These are phyloP conservation scores for Otus sunia DNA, from an alignment of 2,113 vertebrate genomes.

Conservation along the genomic window DNA sequence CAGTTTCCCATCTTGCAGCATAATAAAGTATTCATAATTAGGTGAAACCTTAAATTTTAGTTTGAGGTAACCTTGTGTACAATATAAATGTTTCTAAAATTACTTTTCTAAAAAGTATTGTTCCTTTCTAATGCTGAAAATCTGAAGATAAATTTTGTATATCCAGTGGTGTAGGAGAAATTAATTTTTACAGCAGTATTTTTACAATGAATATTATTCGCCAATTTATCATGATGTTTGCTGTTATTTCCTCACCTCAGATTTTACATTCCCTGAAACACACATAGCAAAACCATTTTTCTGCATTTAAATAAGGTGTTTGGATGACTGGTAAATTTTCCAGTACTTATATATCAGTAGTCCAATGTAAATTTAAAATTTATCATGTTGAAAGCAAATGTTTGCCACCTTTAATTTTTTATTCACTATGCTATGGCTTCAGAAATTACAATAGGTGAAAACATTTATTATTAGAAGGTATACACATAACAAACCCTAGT, in stretches of 20 bases:
- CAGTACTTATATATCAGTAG: neutral
- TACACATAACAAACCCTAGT: neutral
- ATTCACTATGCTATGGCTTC: neutral
- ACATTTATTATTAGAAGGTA: neutral
- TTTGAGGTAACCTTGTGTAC: neutral
- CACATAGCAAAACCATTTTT: neutral
- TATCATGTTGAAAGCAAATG: neutral
- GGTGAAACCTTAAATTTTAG: neutral
- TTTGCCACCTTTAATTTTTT: neutral
- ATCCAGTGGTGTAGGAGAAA: neutral
- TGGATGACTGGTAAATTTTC: neutral
- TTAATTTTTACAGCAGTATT: neutral
- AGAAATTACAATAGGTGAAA: neutral
- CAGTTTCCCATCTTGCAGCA: neutral
- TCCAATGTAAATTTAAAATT: neutral
- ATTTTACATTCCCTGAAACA: neutral
- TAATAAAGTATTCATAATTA: neutral
- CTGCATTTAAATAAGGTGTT: neutral
- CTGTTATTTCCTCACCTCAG: neutral
- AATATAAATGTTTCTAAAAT: neutral
- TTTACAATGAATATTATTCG: neutral
- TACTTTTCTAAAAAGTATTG: neutral
- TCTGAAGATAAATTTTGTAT: neutral
- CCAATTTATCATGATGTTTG: neutral
- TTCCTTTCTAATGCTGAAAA: neutral